Percentiles rank a stretch among this genome's conserved stretches.
Evolutionary conservation across 2,888 invertebrate genomes (phyloP).

Genomic region (Plebejus anna): DNA sequence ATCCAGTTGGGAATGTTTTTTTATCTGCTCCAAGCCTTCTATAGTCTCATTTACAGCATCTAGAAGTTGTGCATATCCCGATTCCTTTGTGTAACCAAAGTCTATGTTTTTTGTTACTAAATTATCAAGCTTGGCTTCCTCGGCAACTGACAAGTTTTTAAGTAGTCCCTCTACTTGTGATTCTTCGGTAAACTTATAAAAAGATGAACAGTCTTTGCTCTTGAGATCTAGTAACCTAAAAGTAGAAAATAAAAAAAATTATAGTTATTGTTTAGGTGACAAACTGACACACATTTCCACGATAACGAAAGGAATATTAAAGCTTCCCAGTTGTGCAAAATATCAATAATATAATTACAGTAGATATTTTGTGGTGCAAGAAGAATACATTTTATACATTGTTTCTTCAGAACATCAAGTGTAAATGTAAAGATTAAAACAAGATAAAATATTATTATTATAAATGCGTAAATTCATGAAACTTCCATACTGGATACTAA

Average conservation of each 20-base stretch:
- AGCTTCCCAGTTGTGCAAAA: not conserved
- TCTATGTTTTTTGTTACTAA: constrained; percentile 61
- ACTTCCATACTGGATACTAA: too few species aligned
- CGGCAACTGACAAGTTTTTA: constrained; percentile 45
- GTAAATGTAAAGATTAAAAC: too few species aligned
- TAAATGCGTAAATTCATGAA: too few species aligned
- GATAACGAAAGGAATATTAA: not conserved
- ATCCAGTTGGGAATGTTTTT: constrained; percentile 61
- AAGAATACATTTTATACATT: not conserved
- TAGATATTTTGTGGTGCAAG: too few species aligned
- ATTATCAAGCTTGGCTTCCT: constrained; percentile 55
- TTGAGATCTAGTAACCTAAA: constrained; percentile 63
- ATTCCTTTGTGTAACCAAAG: constrained; percentile 59
- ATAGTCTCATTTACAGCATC: constrained; percentile 68
- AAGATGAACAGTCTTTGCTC: constrained; percentile 48
- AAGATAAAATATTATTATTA: too few species aligned
- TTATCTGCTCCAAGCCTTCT: constrained; percentile 60
- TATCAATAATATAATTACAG: not conserved
- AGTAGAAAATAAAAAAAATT: constrained; percentile 34
- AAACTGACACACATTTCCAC: not conserved
- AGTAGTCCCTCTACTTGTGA: constrained; percentile 49
- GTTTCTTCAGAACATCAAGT: not conserved
- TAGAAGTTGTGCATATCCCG: constrained; percentile 60
- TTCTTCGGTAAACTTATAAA: constrained; percentile 52
- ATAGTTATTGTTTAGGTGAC: not conserved